Evolutionary conservation across 2,113 vertebrate genomes (phyloP).

Genomic region (Pseudorectes ferrugineus): DNA sequence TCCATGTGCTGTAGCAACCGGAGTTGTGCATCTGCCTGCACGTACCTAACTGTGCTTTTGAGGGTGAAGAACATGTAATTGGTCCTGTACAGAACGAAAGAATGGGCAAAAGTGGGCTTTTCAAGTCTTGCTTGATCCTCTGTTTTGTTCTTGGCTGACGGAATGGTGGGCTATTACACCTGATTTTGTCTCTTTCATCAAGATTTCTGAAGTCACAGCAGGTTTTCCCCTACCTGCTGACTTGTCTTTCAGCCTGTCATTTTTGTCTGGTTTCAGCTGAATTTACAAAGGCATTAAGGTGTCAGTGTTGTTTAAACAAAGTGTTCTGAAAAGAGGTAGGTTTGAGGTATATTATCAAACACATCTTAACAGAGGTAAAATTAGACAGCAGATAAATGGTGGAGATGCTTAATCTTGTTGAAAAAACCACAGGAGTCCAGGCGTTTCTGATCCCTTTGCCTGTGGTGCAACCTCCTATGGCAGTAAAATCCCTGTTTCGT

Average conservation of each 20-base stretch:
- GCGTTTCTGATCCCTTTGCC: not conserved
- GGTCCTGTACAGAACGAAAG: not conserved
- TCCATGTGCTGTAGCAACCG: not conserved
- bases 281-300: not conserved
- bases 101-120: not conserved
- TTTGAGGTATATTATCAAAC: not conserved
- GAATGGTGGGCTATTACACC: not conserved
- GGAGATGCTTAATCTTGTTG: not conserved
- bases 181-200: not conserved
- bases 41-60: rapidly evolving
- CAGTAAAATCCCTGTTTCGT: not conserved
- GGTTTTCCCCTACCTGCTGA: not conserved
- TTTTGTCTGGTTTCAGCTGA: not conserved
- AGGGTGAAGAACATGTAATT: not conserved
- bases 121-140: not conserved
- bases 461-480: not conserved
- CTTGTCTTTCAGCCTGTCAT: not conserved
- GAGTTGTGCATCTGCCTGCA: not conserved
- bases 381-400: not conserved
- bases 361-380: not conserved
- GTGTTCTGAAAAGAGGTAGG: not conserved
- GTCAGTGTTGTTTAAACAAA: not conserved
- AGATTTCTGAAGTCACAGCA: not conserved
- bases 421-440: not conserved
- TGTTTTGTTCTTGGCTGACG: not conserved